Evolutionary conservation across 1,140 invertebrate species (phyloP), one percentile per base, ranked within the genome.

Genomic region (Melanaphis sacchari): DNA sequence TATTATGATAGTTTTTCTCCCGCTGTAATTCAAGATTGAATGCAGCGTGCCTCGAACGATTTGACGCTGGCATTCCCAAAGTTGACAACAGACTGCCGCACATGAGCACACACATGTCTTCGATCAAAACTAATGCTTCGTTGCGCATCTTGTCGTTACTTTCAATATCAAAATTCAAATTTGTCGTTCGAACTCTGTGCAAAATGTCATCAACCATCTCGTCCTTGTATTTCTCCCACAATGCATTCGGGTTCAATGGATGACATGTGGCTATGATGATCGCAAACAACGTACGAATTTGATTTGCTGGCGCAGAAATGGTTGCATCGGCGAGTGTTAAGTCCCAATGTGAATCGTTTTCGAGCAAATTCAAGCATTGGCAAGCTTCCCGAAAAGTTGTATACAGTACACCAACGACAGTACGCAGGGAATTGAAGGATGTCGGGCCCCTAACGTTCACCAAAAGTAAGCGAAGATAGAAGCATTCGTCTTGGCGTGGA

Each of bases 21-120:
- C 54, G 46, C 46, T 46, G 21, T 22, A 52, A 52, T 52, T 52
- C 49, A 52, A 52, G 2, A 52, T 52, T 52, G 31, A 59, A 59
- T 59, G 54, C 24, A 59, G 0, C 54, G 54, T 59, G 54, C 54
- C 3, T 59, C 54, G 26, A 59, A 59, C 6, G 54, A 59, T 59
- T 59, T 59, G 54, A 6, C 54, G 26, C 54, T 81, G 94, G 93
- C 92, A 94, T 92, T 40, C 93, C 93, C 87, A 91, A 93, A 93
- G 93, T 46, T 22, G 22, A 22, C 92, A 94, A 93, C 43, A 38
- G 38, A 40, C 31, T 90, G 87, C 41, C n/a, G 31, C n/a, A n/a
- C n/a, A n/a, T n/a, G n/a, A n/a, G n/a, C n/a, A n/a, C n/a, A n/a
- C 94, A 95, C 94, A 95, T 94, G 93, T 95, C 94, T 94, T 95